Evolutionary conservation across 2,113 vertebrate genomes (phyloP), one percentile per base, ranked within the genome.

Genomic region (Heterocephalus glaber): DNA sequence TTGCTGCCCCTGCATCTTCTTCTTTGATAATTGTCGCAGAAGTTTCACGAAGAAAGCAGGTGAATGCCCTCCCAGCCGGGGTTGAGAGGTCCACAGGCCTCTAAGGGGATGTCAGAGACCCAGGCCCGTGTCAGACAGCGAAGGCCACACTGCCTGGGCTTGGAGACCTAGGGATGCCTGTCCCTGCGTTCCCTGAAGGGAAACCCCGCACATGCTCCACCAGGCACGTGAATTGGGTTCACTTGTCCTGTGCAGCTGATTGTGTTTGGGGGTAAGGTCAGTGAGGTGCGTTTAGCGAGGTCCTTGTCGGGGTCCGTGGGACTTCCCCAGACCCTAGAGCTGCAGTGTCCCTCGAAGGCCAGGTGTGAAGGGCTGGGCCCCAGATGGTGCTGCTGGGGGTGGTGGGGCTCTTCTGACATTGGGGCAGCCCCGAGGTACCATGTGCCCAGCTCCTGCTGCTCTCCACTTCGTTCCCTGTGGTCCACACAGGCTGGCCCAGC

Each of bases 211-310:
- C 20, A 22, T 44, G 24, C 44, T 35, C 44, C 28, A 3, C 28
- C 28, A 44, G 28, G 41, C 3, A 10, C 5, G 4, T 41, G 24
- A 41, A 26, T 5, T 6, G 38, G 1, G 1, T 17, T 16, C 1
- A 7, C 81, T 41, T 14, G 38, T 33, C 28, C 16, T 7, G 16
- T 63, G 60, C 4, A 28, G n/a, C 28, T 3, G 56, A 17, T 22
- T 5, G 41, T 26, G 11, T 30, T 19, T 11, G 82, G 82, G 68
- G 38, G 14, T 17, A 9, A 28, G 56, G 54, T 83, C 38, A 30
- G 72, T 72, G 70, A 11, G 38, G 38, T 12, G 10, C 38, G 20
- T 3, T 41, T 41, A 47, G 56, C 4, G 47, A 83, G 49, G 13
- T 16, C 58, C 58, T 17, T 2, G 2, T 84, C 28, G 3, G 14